phyloP scores from a whole-genome alignment of 1,140 invertebrate genomes.

The Lepidurus apus region DNA sequence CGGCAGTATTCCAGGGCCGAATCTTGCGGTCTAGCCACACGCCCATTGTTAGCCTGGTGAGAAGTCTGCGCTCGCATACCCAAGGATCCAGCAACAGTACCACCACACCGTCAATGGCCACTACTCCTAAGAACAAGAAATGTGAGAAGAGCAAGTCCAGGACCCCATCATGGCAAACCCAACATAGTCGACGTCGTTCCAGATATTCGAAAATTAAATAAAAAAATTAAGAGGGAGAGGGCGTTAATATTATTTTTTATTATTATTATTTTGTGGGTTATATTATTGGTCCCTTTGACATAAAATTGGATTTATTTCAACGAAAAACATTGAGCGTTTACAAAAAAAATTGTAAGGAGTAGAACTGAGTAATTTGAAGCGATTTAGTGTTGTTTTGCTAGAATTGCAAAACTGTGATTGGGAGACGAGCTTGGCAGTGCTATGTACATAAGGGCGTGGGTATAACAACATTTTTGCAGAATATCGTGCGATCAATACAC shows the following conservation, averaged over 20 bases:
- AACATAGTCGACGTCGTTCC: background rate
- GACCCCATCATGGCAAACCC: background rate
- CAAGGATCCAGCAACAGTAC: conserved; percentile 10
- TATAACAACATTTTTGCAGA: conserved; percentile 4
- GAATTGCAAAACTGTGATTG: background rate
- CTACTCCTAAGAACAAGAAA: conserved; percentile 17
- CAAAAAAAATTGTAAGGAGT: background rate
- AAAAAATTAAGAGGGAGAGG: background rate
- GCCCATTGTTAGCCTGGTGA: conserved; percentile 22
- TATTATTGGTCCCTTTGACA: background rate
- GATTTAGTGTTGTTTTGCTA: background rate
- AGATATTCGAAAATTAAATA: conserved; percentile 4
- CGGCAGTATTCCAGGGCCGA: conserved; percentile 19
- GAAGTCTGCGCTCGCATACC: conserved; percentile 29
- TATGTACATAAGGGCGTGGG: background rate
- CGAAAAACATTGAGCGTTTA: background rate
- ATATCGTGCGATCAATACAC: conserved; percentile 16
- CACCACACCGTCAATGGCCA: background rate
- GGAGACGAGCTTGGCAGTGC: background rate
- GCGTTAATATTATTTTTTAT: background rate
- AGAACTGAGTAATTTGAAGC: background rate
- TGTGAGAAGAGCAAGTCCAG: conserved; percentile 2
- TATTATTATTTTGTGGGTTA: background rate
- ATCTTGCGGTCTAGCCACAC: conserved; percentile 31
- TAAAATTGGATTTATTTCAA: background rate